These are phyloP conservation scores for Lordiphosa collinella DNA, from an alignment of 1,140 invertebrate genomes.

Conservation along the genomic window DNA sequence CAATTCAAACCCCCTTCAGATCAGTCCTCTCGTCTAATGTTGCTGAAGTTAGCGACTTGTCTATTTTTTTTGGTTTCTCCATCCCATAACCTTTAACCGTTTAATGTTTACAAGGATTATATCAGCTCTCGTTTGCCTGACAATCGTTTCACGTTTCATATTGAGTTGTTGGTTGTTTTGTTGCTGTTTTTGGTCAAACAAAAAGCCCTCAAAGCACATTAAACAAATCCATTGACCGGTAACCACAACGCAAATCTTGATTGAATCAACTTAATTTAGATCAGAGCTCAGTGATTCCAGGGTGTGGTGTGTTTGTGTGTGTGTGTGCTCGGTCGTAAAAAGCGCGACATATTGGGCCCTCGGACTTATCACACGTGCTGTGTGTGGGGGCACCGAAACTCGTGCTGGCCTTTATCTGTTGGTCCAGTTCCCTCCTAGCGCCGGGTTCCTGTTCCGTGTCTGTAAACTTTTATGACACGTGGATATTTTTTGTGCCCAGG, in stretches of 20 bases:
- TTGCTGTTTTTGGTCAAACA: constrained; percentile 16
- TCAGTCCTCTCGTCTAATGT: too few species aligned
- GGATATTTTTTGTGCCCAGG: constrained; percentile 10
- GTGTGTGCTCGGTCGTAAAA: constrained; percentile 51
- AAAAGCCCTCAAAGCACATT: constrained; percentile 29
- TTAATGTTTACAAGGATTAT: constrained; percentile 40
- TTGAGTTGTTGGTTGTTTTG: constrained; percentile 48
- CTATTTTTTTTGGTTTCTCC: background rate
- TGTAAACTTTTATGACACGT: constrained; percentile 76
- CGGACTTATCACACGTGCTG: constrained; percentile 67
- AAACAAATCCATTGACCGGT: constrained; percentile 65
- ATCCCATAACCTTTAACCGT: too few species aligned
- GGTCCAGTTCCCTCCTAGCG: background rate
- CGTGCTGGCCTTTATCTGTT: background rate
- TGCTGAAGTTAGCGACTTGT: too few species aligned
- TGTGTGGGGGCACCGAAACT: background rate
- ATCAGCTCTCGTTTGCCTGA: constrained; percentile 39
- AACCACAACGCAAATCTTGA: constrained; percentile 62
- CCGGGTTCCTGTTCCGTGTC: constrained; percentile 28
- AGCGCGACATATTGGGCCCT: constrained; percentile 68
- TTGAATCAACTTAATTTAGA: constrained; percentile 77
- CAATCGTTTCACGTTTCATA: constrained; percentile 67
- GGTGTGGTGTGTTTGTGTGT: constrained; percentile 18
- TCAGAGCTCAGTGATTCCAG: constrained; percentile 67
- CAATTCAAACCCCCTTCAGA: too few species aligned